Evolutionary conservation across 2,113 vertebrate species (phyloP).

Genomic region (Caracal caracal): DNA sequence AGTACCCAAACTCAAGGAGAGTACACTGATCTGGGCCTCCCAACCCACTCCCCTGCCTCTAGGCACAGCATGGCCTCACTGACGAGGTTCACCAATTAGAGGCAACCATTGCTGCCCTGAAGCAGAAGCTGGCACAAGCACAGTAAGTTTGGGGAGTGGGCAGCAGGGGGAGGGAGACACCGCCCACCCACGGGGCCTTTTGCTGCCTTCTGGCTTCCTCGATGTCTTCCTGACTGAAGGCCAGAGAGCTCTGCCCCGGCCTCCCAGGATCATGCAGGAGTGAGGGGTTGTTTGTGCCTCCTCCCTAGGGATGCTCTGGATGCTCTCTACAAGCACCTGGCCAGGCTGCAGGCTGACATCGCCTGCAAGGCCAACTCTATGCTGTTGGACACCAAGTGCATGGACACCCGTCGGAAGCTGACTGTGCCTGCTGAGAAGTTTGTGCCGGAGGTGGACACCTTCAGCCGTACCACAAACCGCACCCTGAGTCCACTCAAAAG

Average conservation of each 20-base stretch:
- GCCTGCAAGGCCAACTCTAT: conserved; percentile 88
- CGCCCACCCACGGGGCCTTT: not conserved
- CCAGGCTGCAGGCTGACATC: conserved; percentile 88
- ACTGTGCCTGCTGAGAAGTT: conserved; percentile 81
- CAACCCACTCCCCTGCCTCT: not conserved
- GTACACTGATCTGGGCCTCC: not conserved
- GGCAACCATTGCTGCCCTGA: conserved; percentile 85
- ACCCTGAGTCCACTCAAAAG: conserved; percentile 66
- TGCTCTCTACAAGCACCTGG: conserved; percentile 89
- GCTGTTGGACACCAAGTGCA: conserved; percentile 86
- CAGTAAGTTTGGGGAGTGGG: conserved; percentile 88
- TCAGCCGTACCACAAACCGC: conserved; percentile 82
- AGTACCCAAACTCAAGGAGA: not conserved
- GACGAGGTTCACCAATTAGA: conserved; percentile 92
- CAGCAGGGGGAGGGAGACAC: not conserved
- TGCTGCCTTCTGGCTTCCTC: not conserved
- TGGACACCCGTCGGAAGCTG: conserved; percentile 86
- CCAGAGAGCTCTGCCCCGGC: not conserved
- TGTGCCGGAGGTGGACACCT: conserved; percentile 82
- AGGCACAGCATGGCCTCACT: conserved; percentile 92
- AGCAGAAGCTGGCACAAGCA: conserved; percentile 90
- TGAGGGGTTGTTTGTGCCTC: conserved; percentile 2
- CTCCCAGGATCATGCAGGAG: not conserved
- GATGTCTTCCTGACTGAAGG: not conserved
- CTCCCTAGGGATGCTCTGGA: conserved; percentile 89